phyloP scores from a whole-genome alignment of 2,888 invertebrate species.

The Brachynemurus nebulosus region DNA sequence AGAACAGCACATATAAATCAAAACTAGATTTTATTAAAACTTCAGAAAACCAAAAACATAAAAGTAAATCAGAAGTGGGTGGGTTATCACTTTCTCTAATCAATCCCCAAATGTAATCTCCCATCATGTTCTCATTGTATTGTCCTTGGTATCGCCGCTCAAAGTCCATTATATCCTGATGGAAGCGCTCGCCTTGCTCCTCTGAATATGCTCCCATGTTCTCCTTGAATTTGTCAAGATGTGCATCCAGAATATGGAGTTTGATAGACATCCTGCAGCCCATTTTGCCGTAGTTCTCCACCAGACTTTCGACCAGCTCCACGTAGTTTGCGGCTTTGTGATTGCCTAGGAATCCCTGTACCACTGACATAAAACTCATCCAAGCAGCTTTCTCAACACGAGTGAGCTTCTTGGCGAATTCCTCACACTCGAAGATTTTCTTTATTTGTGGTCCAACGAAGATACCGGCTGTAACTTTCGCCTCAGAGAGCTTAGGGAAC shows the following conservation, averaged over 20 bases:
- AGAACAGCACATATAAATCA: no score
- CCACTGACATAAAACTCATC: not conserved
- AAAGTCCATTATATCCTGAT: constrained; percentile 21
- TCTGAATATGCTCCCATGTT: constrained; percentile 22
- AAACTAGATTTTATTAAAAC: no score
- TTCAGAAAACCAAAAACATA: no score
- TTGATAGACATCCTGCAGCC: no score
- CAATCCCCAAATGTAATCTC: constrained; percentile 18
- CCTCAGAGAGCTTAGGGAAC: no score
- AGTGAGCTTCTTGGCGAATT: not conserved
- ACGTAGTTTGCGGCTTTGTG: constrained; percentile 21
- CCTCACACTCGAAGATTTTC: not conserved
- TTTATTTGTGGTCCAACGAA: not conserved
- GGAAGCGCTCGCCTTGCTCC: constrained; percentile 23
- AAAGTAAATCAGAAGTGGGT: no score
- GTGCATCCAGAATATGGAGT: constrained; percentile 22
- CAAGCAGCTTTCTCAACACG: not conserved
- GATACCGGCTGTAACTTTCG: not conserved
- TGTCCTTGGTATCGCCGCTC: constrained; percentile 21
- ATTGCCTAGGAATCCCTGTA: constrained; percentile 14
- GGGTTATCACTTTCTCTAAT: constrained; percentile 13
- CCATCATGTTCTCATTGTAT: constrained; percentile 20
- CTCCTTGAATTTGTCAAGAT: constrained; percentile 20
- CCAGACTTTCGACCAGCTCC: constrained; percentile 17
- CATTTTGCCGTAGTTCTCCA: constrained; percentile 13